Evolutionary conservation across 1,140 invertebrate genomes (phyloP).

Genomic region (Neotoxoptera formosana): DNA sequence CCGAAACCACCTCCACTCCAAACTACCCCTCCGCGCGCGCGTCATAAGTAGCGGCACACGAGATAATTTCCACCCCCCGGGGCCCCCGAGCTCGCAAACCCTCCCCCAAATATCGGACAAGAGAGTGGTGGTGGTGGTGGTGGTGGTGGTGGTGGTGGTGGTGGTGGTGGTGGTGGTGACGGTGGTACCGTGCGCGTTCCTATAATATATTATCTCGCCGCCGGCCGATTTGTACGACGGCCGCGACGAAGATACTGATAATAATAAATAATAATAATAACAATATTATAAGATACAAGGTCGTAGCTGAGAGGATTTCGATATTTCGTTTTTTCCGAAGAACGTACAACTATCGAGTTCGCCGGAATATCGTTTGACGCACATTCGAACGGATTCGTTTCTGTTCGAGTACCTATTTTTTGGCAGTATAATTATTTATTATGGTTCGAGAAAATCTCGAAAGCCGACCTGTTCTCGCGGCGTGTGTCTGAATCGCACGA

Average conservation of each 20-base stretch:
- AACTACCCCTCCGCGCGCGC: neutral
- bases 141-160: too few species aligned
- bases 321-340: neutral
- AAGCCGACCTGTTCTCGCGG: too few species aligned
- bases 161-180: too few species aligned
- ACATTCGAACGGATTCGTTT: too few species aligned
- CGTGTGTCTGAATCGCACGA: too few species aligned
- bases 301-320: neutral
- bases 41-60: slow-evolving; percentile 32
- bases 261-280: neutral
- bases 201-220: neutral
- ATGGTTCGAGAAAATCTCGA: too few species aligned
- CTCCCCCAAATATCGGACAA: neutral
- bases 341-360: too few species aligned
- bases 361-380: too few species aligned
- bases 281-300: neutral
- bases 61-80: neutral
- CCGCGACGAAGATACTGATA: neutral
- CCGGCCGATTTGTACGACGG: neutral
- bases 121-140: neutral
- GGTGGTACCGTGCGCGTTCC: neutral
- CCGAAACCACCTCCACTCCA: neutral
- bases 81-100: neutral
- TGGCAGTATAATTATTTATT: too few species aligned
- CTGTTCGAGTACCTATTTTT: too few species aligned